A percentile compares a stretch with the other conserved stretches of the same genome.
phyloP scores from a whole-genome alignment of 1,140 invertebrate species.

The Cepaea nemoralis region DNA sequence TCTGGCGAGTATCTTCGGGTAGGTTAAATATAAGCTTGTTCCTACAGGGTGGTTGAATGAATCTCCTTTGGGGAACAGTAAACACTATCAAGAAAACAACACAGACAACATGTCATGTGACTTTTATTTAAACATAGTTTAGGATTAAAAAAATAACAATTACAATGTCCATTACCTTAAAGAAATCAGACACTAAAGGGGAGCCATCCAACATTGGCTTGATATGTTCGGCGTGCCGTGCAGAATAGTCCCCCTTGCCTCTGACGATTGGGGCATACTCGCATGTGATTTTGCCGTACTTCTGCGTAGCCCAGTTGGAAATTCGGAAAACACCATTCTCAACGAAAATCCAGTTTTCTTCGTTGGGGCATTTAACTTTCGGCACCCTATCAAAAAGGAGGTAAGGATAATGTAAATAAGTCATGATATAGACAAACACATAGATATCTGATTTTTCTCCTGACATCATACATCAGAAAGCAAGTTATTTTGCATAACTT shows the following conservation, averaged over 20 bases:
- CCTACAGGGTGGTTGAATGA: too few relatives aligned
- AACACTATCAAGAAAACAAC: too few relatives aligned
- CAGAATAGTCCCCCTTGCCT: constrained; percentile 48
- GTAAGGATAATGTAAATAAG: too few relatives aligned
- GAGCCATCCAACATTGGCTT: constrained; percentile 54
- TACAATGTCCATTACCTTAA: too few relatives aligned
- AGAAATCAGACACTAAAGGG: constrained; percentile 57
- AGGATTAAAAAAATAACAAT: too few relatives aligned
- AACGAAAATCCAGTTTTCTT: constrained; percentile 57
- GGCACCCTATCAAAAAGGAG: constrained; percentile 75
- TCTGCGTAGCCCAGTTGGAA: constrained; percentile 37
- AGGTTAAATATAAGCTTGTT: too few relatives aligned
- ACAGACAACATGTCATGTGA: too few relatives aligned
- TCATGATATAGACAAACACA: too few relatives aligned
- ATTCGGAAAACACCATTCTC: constrained; percentile 57
- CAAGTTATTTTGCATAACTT: neutral
- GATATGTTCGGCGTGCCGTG: constrained; percentile 45
- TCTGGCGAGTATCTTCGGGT: too few relatives aligned
- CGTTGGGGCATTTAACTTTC: constrained; percentile 66
- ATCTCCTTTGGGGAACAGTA: too few relatives aligned
- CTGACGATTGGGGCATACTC: constrained; percentile 56
- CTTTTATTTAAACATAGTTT: too few relatives aligned
- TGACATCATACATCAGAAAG: neutral
- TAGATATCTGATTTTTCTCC: neutral
- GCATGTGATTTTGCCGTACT: constrained; percentile 61